Percentiles rank a stretch among this genome's conserved stretches.
phyloP scores from a whole-genome alignment of 2,888 invertebrate species.

The Pseudanteris insignis region DNA sequence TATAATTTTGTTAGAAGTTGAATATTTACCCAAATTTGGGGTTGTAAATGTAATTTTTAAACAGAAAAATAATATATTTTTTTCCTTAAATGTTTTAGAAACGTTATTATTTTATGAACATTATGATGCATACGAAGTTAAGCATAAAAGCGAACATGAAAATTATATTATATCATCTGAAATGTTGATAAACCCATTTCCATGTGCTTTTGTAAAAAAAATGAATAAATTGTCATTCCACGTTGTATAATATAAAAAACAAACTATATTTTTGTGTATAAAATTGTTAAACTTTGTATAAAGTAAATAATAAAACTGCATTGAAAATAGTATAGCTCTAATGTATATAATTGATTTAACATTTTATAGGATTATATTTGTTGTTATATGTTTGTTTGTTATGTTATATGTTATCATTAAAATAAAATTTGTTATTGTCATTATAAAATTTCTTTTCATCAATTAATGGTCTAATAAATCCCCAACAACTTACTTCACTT shows the following conservation, averaged over 20 bases:
- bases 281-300: too few species aligned
- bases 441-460: too few species aligned
- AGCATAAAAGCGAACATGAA: neutral
- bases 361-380: too few species aligned
- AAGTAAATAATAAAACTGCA: too few species aligned
- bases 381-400: too few species aligned
- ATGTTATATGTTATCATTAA: too few species aligned
- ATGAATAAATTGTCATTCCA: conserved; percentile 1
- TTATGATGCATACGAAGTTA: conserved; percentile 5
- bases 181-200: conserved; percentile 2
- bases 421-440: too few species aligned
- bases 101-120: conserved; percentile 5
- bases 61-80: conserved; percentile 1
- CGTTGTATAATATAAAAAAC: conserved; percentile 3
- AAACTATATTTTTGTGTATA: too few species aligned
- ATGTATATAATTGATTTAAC: too few species aligned
- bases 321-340: too few species aligned
- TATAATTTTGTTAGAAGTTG: conserved; percentile 12
- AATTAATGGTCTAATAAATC: too few species aligned
- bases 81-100: neutral
- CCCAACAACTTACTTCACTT: too few species aligned
- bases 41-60: conserved; percentile 6
- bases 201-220: conserved; percentile 10
- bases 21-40: conserved; percentile 11
- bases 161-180: conserved; percentile 13